Percentiles rank a stretch among this genome's conserved stretches.
Evolutionary conservation across 1,140 invertebrate genomes (phyloP).

Genomic region (Acromyrmex heyeri): DNA sequence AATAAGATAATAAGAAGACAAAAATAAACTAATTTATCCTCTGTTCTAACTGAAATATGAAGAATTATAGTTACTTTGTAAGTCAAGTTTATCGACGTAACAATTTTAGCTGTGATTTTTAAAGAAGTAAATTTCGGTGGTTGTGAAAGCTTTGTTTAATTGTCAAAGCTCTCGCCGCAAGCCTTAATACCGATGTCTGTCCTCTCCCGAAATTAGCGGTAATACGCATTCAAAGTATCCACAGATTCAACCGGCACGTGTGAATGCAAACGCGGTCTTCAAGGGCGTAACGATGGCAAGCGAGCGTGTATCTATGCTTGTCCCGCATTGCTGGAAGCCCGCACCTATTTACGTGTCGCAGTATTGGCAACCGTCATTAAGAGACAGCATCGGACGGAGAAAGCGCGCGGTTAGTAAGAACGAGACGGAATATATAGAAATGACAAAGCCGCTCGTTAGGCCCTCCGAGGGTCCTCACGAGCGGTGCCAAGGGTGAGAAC

Average conservation of each 20-base stretch:
- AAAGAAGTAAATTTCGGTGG: constrained; percentile 20
- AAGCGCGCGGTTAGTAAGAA: constrained; percentile 38
- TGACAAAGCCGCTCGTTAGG: constrained; percentile 86
- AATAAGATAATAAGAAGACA: not conserved
- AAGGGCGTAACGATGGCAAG: constrained; percentile 69
- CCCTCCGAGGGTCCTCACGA: constrained; percentile 84
- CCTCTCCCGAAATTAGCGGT: constrained; percentile 61
- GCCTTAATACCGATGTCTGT: constrained; percentile 65
- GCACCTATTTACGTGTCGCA: constrained; percentile 75
- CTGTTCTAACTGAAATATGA: not conserved
- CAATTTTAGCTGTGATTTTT: not conserved
- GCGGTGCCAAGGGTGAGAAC: constrained; percentile 85
- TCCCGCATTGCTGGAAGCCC: constrained; percentile 46
- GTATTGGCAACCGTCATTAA: constrained; percentile 80
- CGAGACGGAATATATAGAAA: constrained; percentile 77
- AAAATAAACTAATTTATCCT: not conserved
- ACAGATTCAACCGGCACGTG: constrained; percentile 64
- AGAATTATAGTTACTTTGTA: not conserved
- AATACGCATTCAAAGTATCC: constrained; percentile 67
- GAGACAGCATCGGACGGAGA: constrained; percentile 67
- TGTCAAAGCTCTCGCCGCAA: constrained; percentile 28
- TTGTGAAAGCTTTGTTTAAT: constrained; percentile 25
- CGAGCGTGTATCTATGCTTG: constrained; percentile 58
- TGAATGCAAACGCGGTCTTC: constrained; percentile 65
- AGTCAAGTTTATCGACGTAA: no score